Base-by-base conservation (phyloP, 2,888 invertebrate species). In the Lampropteryx suffumata region DNA sequence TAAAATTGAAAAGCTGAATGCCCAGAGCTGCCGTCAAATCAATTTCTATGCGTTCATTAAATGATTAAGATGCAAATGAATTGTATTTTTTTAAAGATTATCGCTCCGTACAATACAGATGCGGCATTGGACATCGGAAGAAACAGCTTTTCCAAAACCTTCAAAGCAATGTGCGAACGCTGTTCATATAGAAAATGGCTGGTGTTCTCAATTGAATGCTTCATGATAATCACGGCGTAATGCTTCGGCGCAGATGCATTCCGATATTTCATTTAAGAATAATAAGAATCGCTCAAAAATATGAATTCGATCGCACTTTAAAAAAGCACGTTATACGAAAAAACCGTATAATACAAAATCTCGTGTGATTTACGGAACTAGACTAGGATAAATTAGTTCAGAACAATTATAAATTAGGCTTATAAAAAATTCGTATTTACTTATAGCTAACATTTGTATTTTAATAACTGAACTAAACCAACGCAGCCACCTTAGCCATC, bases 191-290 rank as follows among this genome's bases (percentile, higher is more conserved):
- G 79, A 81, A 58, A 86, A 84, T 0, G 67, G 70, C 40, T 64
- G 64, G 45, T 89, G 88, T 84, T 86, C 50, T 80, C 88, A 49
- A 88, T 89, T 4, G 87, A 76, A 71, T 76, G 84, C 79, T 75
- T 77, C 77, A 89, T 78, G 61, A 89, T 73, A 55, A 81, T 58
- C 79, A 83, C 82, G 70, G 87, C 88, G 82, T 88, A 88, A 71
- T 77, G 77, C 77, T 80, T 85, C 66, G 83, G 79, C 40, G 52
- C 37, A 33, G 79, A 78, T 73, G 76, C 71, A 65, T 77, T 79
- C 75, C 69, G 78, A 70, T 79, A 71, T 75, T 78, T 66, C 64
- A 62, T 69, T 84, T 88, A 87, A 88, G 79, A 88, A 88, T 87
- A 88, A 84, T 88, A 84, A 86, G 82, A 87, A 87, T 86, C 78